phyloP scores from a whole-genome alignment of 2,888 invertebrate species.

The Acholoe squamosa region DNA sequence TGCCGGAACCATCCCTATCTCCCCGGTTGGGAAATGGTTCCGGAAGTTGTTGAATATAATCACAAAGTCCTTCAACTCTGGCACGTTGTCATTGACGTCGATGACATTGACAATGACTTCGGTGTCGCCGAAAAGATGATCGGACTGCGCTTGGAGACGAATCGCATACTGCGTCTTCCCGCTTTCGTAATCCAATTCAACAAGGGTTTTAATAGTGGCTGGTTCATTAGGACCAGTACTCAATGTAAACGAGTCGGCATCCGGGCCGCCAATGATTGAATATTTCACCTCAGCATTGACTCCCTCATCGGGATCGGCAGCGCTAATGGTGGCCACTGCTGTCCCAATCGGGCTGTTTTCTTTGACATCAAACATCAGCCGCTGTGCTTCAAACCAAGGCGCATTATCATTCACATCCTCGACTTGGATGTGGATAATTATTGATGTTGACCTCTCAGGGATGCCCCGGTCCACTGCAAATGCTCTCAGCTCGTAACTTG shows the following conservation, averaged over 20 bases:
- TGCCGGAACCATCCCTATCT: conserved; percentile 95
- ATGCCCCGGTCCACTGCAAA: conserved; percentile 95
- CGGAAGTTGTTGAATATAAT: conserved; percentile 97
- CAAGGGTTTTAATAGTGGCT: conserved; percentile 93
- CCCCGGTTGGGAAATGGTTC: conserved; percentile 95
- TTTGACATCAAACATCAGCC: conserved; percentile 93
- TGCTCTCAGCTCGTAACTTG: conserved; percentile 92
- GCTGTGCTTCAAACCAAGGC: conserved; percentile 93
- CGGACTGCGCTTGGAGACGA: conserved; percentile 95
- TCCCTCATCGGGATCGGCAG: conserved; percentile 96
- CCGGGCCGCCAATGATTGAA: conserved; percentile 92
- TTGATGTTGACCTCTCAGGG: conserved; percentile 85
- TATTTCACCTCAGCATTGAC: conserved; percentile 96
- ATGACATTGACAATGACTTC: conserved; percentile 94
- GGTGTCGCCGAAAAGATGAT: conserved; percentile 93
- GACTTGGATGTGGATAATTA: conserved; percentile 94
- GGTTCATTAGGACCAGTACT: conserved; percentile 84
- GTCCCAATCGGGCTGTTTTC: conserved; percentile 99
- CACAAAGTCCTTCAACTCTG: conserved; percentile 93
- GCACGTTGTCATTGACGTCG: conserved; percentile 96
- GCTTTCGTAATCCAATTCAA: conserved; percentile 98
- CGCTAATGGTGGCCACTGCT: conserved; percentile 94
- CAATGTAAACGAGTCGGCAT: conserved; percentile 87
- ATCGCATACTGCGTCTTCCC: conserved; percentile 92
- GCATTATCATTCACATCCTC: conserved; percentile 98